phyloP scores from a whole-genome alignment of 1,140 invertebrate species.

The Acromyrmex heyeri region DNA sequence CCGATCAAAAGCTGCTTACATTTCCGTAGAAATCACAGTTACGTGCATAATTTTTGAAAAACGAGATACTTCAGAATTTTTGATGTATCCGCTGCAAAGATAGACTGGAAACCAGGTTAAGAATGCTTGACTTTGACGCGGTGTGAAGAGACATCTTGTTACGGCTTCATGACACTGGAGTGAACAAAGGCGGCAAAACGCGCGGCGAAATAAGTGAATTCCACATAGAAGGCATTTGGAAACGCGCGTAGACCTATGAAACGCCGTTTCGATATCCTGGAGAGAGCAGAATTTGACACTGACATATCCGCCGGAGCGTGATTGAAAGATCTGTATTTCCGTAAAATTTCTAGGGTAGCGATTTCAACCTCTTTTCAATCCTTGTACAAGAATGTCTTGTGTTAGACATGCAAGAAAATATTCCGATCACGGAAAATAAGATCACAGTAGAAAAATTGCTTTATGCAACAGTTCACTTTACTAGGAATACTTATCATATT shows the following conservation, averaged over 20 bases:
- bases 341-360: constrained; percentile 53
- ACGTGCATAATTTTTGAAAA: constrained; percentile 25
- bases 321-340: constrained; percentile 54
- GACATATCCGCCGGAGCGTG: constrained; percentile 46
- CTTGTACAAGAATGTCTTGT: not conserved
- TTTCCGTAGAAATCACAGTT: constrained; percentile 1
- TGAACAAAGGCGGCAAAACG: constrained; percentile 61
- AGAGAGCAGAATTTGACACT: constrained; percentile 43
- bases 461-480: not conserved
- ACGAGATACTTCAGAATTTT: constrained; percentile 39
- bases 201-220: constrained; percentile 55
- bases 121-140: constrained; percentile 49
- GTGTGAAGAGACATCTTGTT: constrained; percentile 66
- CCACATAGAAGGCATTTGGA: constrained; percentile 32
- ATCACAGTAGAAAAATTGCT: not conserved
- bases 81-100: constrained; percentile 14
- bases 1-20: not conserved
- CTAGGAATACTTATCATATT: not conserved
- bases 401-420: not conserved
- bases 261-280: constrained; percentile 44
- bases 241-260: constrained; percentile 42
- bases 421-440: constrained; percentile 4
- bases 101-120: constrained; percentile 62
- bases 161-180: constrained; percentile 44
- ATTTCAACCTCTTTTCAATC: constrained; percentile 40